Evolutionary conservation across 2,888 invertebrate species (phyloP), one percentile per base, ranked within the genome.

Genomic region (Yponomeuta sedellus): DNA sequence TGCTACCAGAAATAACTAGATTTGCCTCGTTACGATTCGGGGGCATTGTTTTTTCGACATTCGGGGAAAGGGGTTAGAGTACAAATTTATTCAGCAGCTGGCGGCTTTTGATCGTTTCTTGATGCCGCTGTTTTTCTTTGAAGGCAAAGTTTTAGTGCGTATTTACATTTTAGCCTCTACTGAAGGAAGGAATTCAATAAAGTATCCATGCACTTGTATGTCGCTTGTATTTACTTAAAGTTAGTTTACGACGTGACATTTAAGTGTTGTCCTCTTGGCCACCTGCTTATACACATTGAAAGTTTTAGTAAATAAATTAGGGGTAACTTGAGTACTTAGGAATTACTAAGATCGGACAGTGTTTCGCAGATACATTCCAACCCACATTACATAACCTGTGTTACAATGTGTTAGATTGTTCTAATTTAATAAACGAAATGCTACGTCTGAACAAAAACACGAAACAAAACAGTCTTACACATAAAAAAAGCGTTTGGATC

Each of bases 121-220:
- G 58, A 58, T 58, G 58, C 20, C 58, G 1, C 58, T 20, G 58
- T 58, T 19, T 58, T 58, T 58, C 20, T 58, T 52, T 52, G 44
- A 16, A 52, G 44, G 44, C 44, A 8, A 52, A 52, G 44, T 52
- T 52, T 52, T 52, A 52, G 44, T 52, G 44, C 44, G 16, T 52
- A 52, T 52, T 52, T 52, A 52, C 44, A 52, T 52, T 52, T 52
- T 52, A 52, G 44, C 44, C 16, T 52, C 16, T 52, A 0, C 44
- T 12, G 16, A 16, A 52, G 16, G 16, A 52, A 52, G 44, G 44
- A 44, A 44, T 44, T 44, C 44, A 44, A 44, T 8, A 44, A 44
- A 12, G 11, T 12, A 12, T 44, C 44, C 44, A 2, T 44, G 10
- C 10, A 16, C 16, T 8, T 4, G 44, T 8, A 52, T 52, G 1